Conservation (phyloP, 2,797 vertebrate genomes). For the Craterocephalus amniculus region DNA sequence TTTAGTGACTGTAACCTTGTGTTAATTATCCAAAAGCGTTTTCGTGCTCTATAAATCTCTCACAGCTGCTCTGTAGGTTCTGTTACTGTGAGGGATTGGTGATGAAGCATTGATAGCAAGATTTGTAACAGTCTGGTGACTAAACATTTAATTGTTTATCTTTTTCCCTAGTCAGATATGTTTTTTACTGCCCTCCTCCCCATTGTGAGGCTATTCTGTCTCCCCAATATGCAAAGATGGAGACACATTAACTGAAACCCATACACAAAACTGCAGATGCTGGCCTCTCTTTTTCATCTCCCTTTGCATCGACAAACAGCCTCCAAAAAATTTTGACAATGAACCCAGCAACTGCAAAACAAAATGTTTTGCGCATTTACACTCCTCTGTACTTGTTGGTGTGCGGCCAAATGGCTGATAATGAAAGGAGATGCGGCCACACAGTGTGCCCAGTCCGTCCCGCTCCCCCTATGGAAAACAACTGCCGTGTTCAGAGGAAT, state of each 20-base stretch:
- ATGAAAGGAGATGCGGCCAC: conserved; percentile 49
- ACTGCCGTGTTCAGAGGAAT: conserved; percentile 33
- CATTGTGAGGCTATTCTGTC: neutral
- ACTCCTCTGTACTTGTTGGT: conserved; percentile 30
- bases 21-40: conserved; percentile 32
- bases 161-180: conserved; percentile 2
- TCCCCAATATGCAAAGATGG: neutral
- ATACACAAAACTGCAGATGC: conserved; percentile 13
- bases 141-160: too few species aligned
- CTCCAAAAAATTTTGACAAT: conserved; percentile 23
- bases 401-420: conserved; percentile 48
- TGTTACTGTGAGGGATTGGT: conserved; percentile 16
- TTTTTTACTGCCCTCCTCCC: neutral
- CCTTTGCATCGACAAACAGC: conserved; percentile 1
- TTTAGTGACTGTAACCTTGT: conserved; percentile 25
- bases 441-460: conserved; percentile 34
- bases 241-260: neutral
- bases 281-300: conserved; percentile 21
- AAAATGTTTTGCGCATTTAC: conserved; percentile 29
- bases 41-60: conserved; percentile 2
- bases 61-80: conserved; percentile 9
- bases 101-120: conserved; percentile 21
- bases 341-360: conserved; percentile 9
- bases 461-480: conserved; percentile 41
- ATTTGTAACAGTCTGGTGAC: neutral